These are phyloP conservation scores for Acanthornis magna DNA, from an alignment of 2,797 vertebrate species.

Conservation along the genomic window DNA sequence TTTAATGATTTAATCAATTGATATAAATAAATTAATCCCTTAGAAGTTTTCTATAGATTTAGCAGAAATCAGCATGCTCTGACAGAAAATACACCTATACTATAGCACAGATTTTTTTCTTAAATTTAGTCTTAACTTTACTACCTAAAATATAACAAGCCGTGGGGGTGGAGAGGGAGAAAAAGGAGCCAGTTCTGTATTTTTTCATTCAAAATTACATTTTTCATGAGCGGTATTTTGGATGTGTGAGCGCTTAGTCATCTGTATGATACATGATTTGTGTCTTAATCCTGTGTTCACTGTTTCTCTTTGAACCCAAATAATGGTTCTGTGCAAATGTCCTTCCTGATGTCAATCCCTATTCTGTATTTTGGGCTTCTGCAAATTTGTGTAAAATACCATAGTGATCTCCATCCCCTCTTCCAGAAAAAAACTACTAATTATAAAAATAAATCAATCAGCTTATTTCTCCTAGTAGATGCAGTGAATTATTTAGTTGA, in stretches of 20 bases:
- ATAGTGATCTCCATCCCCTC: background rate
- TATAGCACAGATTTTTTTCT: background rate
- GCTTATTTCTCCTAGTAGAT: background rate
- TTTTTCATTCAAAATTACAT: background rate
- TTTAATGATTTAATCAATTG: background rate
- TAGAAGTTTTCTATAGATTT: background rate
- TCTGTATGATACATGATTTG: background rate
- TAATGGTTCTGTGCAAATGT: background rate
- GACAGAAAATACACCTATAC: background rate
- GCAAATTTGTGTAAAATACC: background rate
- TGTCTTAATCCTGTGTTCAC: background rate
- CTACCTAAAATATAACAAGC: background rate
- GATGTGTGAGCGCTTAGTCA: background rate
- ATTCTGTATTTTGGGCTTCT: background rate
- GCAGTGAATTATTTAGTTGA: background rate
- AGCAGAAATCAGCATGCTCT: background rate
- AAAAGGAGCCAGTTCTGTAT: background rate
- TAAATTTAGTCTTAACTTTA: background rate
- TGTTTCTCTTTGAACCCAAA: background rate
- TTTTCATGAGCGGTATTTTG: background rate
- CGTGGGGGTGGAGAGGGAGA: accelerated
- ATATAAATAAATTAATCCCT: background rate
- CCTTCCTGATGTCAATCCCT: background rate
- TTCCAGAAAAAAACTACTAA: background rate
- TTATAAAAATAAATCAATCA: background rate